These are phyloP conservation scores for Nettapus auritus DNA, from an alignment of 2,113 vertebrate genomes.

Conservation along the genomic window DNA sequence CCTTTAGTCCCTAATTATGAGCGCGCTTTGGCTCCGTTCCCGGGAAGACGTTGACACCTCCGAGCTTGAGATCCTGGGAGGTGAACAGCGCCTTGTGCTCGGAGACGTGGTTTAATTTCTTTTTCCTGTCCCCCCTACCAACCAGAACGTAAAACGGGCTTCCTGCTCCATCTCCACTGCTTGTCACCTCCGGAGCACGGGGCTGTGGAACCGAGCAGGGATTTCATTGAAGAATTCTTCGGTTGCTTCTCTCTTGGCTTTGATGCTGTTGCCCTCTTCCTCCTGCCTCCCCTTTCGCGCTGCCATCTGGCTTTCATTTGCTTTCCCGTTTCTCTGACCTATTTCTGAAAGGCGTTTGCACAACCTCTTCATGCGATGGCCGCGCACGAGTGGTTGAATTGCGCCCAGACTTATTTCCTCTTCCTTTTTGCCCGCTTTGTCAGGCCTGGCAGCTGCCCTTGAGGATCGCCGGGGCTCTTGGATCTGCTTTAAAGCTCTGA, in stretches of 20 bases:
- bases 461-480: accelerated
- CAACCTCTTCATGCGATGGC: neutral
- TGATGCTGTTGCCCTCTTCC: neutral
- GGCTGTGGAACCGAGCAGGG: neutral
- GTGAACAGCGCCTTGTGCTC: neutral
- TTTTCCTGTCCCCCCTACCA: too few relatives aligned
- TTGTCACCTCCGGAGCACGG: neutral
- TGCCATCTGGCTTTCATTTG: conserved; percentile 39
- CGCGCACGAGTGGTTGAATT: neutral
- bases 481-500: accelerated
- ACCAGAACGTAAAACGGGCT: neutral
- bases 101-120: neutral
- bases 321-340: conserved; percentile 33
- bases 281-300: neutral
- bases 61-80: neutral
- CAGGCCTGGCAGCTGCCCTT: accelerated
- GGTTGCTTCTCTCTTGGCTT: neutral
- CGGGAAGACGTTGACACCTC: neutral
- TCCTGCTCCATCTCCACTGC: neutral
- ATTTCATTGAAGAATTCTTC: conserved; percentile 4
- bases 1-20: neutral
- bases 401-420: neutral
- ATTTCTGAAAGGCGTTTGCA: conserved; percentile 9
- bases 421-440: neutral
- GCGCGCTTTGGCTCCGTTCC: neutral